Evolutionary conservation across 2,113 vertebrate species (phyloP), one percentile per base, ranked within the genome.

Genomic region (Odontesthes bonariensis): DNA sequence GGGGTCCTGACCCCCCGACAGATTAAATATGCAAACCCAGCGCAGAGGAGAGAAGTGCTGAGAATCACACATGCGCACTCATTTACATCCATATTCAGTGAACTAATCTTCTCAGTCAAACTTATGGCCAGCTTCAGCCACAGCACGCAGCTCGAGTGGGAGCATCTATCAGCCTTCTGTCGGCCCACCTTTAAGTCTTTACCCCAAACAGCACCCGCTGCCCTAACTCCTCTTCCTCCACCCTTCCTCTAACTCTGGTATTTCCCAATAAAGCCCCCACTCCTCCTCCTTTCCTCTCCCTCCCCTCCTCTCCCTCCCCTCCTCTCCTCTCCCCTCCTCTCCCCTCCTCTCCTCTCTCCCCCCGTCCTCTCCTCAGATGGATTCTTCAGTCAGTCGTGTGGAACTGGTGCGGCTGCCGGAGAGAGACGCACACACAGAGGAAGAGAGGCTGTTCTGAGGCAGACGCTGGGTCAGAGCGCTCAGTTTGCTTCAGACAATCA

Each of bases 351-450:
- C 66, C 57, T 10, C 32, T 19, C 22, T 52, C 22, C 63, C 61
- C 59, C 59, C 40, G 38, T 64, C 73, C 49, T 68, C 82, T 85
- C 81, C 77, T 93, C 90, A 91, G 81, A 86, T 89, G 90, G 89
- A 86, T 92, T 91, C 92, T 92, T 92, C 89, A 91, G 86, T 82
- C 90, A 91, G 91, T 87, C 78, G 91, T 85, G 86, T 93, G 92
- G 91, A 94, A 94, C 92, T 75, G 88, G 75, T 88, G 85, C 86
- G 77, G 82, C 89, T 88, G 89, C 79, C 49, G 66, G 74, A 77
- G 85, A 75, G 71, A 74, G 85, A 75, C 69, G 72, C 12, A 76
- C 75, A 81, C 47, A 62, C 64, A 33, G 80, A 75, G 85, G 74
- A 49, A 62, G 83, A 77, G 83, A 78, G 81, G 79, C 77, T 64